Base-by-base conservation (phyloP, 1,140 invertebrate genomes). In the Acyrthosiphon pisum region DNA sequence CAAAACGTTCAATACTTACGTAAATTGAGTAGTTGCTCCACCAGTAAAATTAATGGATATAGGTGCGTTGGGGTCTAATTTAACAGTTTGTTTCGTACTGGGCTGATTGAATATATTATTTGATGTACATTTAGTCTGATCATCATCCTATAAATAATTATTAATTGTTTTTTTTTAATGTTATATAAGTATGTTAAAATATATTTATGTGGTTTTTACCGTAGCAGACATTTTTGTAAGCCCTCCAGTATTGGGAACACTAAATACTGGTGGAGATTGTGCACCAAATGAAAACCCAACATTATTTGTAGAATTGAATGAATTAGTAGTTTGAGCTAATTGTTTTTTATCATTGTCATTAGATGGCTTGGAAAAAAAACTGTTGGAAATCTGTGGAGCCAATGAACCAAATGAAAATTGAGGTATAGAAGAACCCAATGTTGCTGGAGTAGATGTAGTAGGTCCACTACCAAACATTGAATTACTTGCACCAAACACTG, bases 31-130 rank as follows among this genome's bases (percentile, higher is more conserved):
- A 30, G 76, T 93, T 44, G 81, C 35, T 30, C 91, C 91, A 84
- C 91, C 81, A 93, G 91, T 93, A 56, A 93, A 93, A 84, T 93
- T 93, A 86, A 93, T 93, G 20, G 91, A 93, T 41, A 93, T 84
- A 30, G 91, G 91, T 44, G 81, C 91, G 30, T 93, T 84, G 8
- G 91, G 91, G 50, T 93, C 91, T 44, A 86, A 83, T 56, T 93
- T 93, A 56, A 93, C 9, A 44, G 81, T 2, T 41, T 41, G 41
- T 26, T 93, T 93, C 2, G 50, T 41, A 44, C 23, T 93, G 20
- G 91, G 26, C 30, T 53, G 91, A 84, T 53, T 84, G 22, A 93
- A 93, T 86, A 93, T n/a, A 93, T 53, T 92, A 50, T 50, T 84
- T 50, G 91, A n/a, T 68, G 1, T n/a, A 93, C 9, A 44, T 37